Percentiles rank a stretch among this genome's conserved stretches.
Conservation (phyloP, 2,113 vertebrate genomes). For the Rynchops niger region DNA sequence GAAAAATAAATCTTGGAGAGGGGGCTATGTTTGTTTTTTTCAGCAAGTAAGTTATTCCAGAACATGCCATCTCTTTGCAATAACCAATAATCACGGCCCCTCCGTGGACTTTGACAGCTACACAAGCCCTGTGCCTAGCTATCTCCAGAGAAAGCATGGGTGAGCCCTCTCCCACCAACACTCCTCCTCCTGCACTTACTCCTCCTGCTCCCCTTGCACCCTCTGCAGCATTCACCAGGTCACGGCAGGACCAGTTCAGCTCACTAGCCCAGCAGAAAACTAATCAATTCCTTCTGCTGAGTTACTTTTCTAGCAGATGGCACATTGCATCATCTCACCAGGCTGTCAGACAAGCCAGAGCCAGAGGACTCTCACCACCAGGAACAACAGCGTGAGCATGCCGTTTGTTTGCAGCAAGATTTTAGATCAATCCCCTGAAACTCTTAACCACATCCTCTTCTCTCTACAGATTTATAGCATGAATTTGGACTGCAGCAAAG, state of each 20-base stretch:
- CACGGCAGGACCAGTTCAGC: neutral
- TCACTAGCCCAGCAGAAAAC: neutral
- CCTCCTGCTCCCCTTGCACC: neutral
- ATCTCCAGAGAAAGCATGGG: neutral
- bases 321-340: neutral
- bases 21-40: neutral
- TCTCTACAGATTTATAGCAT: neutral
- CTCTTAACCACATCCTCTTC: neutral
- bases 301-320: constrained; percentile 11
- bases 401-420: neutral
- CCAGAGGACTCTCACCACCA: neutral
- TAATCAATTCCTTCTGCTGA: neutral
- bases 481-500: neutral
- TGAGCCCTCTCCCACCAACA: neutral
- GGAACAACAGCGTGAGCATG: neutral
- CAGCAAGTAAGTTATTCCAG: neutral
- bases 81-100: neutral
- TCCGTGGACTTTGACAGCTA: neutral
- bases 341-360: neutral
- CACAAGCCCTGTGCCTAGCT: neutral
- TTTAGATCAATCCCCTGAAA: neutral
- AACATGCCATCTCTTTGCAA: neutral
- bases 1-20: neutral
- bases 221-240: neutral
- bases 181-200: neutral